Base-by-base conservation (phyloP, 2,888 invertebrate species). In the Tromatobia lineatoria region DNA sequence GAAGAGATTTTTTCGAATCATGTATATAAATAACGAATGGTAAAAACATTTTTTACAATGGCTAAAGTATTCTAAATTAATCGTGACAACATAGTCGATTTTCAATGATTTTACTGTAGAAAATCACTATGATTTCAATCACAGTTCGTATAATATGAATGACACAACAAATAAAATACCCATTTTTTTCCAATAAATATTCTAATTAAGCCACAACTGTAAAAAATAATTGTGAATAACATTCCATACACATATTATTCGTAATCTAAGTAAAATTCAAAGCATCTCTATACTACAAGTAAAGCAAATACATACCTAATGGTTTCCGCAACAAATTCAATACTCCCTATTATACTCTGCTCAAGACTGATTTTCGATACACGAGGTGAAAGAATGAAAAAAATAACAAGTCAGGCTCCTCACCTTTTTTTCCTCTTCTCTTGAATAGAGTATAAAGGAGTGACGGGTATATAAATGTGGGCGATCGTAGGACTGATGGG, bases 391-490 rank as follows among this genome's bases (percentile, higher is more conserved):
- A 11, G 57, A 18, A 75, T n/a, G n/a, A 52, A 52, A 18, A 54
- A 76, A 81, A 54, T 70, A 42, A 70, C 67, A 77, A 57, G 47
- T 85, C 75, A 74, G 52, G 18, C 20, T 50, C 50, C 25, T 54
- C 47, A 23, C 18, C 47, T 29, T 66, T 67, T 73, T 57, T 50
- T 74, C 42, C 20, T 47, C 20, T 38, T 76, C 42, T n/a, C 23
- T 52, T 75, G 76, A 83, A 76, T 61, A 66, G 42, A 80, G 57
- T 23, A 50, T 59, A 42, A 80, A 79, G 67, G 80, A 76, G 54
- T 59, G 76, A 83, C 76, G 45, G 70, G 47, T 71, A 76, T 71
- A 25, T 15, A 59, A 42, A 78, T 69, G 57, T 34, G 18, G 29
- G 57, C 45, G 54, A 80, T 73, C 34, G 70, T 50, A 71, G 34